Conservation (phyloP, 2,113 vertebrate genomes). For the Isurus oxyrinchus region DNA sequence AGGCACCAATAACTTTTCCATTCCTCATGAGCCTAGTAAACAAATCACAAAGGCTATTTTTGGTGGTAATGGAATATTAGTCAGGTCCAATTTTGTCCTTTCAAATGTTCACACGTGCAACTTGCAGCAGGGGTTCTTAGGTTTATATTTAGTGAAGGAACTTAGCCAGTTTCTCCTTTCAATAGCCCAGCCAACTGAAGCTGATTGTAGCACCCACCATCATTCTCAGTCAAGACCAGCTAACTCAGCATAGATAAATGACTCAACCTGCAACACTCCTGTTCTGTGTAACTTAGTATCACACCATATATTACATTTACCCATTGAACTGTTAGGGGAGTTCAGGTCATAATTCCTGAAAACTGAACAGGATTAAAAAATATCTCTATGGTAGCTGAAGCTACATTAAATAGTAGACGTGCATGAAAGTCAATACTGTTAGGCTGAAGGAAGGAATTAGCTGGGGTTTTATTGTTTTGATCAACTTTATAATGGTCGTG, state of each 20-base stretch:
- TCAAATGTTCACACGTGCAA: not conserved
- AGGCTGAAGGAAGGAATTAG: no score
- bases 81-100: not conserved
- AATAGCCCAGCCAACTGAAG: not conserved
- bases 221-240: not conserved
- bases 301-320: not conserved
- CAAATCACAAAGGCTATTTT: not conserved
- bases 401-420: no score
- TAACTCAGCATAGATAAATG: not conserved
- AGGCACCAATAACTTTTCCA: not conserved
- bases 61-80: not conserved
- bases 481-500: no score
- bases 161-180: not conserved
- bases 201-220: not conserved
- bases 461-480: no score
- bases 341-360: no score
- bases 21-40: not conserved
- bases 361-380: no score
- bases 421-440: no score
- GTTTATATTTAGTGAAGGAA: not conserved
- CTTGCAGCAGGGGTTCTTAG: not conserved
- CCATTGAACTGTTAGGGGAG: not conserved
- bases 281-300: not conserved
- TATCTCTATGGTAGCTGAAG: no score
- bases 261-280: not conserved